Percentiles rank a stretch among this genome's conserved stretches.
Evolutionary conservation across 1,140 invertebrate species (phyloP).

Genomic region (Caenorhabditis remanei): DNA sequence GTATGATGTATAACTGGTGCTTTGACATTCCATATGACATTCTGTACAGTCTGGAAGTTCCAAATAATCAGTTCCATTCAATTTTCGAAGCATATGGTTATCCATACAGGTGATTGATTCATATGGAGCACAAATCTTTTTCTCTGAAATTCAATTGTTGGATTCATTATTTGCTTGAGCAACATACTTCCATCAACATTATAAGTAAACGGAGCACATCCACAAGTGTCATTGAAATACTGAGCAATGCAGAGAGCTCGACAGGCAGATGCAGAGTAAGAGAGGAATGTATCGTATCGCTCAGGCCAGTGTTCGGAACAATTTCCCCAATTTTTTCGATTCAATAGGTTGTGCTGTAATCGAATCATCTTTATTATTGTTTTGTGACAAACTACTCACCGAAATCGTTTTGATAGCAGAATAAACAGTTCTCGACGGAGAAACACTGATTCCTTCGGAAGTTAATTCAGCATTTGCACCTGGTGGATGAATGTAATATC

Average conservation of each 20-base stretch:
- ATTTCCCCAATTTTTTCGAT: conserved; percentile 44
- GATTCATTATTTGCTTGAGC: not conserved
- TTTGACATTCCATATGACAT: conserved; percentile 45
- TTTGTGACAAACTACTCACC: not conserved
- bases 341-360: conserved; percentile 5
- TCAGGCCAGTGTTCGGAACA: conserved; percentile 45
- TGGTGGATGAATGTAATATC: conserved; percentile 48
- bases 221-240: conserved; percentile 46
- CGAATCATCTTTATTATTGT: not conserved
- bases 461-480: conserved; percentile 26
- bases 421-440: conserved; percentile 24
- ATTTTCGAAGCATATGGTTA: conserved; percentile 15
- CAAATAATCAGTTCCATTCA: conserved; percentile 44
- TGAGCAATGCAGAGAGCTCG: conserved; percentile 46
- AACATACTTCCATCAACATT: conserved; percentile 36
- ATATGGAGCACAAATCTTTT: conserved; percentile 50
- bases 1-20: conserved; percentile 35
- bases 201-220: conserved; percentile 47
- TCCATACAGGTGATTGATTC: conserved; percentile 45
- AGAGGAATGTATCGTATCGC: conserved; percentile 2
- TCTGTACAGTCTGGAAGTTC: conserved; percentile 36
- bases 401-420: conserved; percentile 36
- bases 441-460: conserved; percentile 45
- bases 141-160: not conserved
- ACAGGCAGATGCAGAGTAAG: conserved; percentile 43